Base-by-base conservation (phyloP, 92 coral and sea anemone genomes). In the Porites evermanni region DNA sequence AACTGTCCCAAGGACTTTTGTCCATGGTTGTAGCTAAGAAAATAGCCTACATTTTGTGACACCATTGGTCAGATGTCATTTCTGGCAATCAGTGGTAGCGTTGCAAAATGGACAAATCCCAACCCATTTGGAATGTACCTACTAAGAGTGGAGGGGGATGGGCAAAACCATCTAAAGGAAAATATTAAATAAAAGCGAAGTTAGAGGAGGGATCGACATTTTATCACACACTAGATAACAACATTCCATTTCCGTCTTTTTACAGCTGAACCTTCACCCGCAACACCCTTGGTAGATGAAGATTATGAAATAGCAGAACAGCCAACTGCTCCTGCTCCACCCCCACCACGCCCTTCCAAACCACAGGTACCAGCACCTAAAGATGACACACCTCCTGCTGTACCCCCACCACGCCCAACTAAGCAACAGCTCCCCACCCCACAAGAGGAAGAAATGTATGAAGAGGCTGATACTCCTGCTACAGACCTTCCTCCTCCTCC, bases 261-360 rank as follows among this genome's bases (percentile, higher is more conserved):
- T 2, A 75, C 79, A 50, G 78, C 64, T 20, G 71, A 71, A 21
- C 9, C 71, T 21, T 50, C 67, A n/a, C 2, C 75, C 56, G 50
- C 23, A 2, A 56, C 18, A 38, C 78, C 76, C 11, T 17, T 53
- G 8, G 73, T 79, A 64, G 93, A 82, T 1, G 91, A 77, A 24
- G 53, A 88, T 0, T 87, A 94, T 63, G 96, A 91, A 19, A 69
- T 92, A 10, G 74, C 90, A 12, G 93, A 82, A 26, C 93, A 91
- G 53, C 47, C 71, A 14, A 50, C 61, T 9, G 54, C 67, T 12
- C 60, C 87, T 0, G 72, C 76, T 2, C 83, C 74, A 12, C 79
- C 87, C 10, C 83, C 89, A 80, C 70, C 87, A 23, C 92, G 79
- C 44, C 85, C 80, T 3, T 66, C 51, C 50, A 85, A 78, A 51